Evolutionary conservation across 2,797 vertebrate genomes (phyloP).

Genomic region (Brotula barbata): DNA sequence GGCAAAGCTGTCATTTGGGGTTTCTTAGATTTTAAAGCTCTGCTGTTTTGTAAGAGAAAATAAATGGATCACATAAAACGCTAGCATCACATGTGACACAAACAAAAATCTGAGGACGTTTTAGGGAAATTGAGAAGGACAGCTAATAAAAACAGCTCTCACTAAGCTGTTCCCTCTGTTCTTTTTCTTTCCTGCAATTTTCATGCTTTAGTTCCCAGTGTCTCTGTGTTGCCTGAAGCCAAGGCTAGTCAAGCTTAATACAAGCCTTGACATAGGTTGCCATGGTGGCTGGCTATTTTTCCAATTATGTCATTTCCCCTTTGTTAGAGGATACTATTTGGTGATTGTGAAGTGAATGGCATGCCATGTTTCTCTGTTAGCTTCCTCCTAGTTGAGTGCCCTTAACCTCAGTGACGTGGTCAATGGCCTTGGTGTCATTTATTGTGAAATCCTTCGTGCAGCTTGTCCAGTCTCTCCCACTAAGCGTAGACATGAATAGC

Average conservation of each 20-base stretch:
- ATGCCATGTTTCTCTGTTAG: constrained; percentile 22
- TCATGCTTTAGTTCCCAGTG: constrained; percentile 54
- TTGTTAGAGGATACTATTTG: constrained; percentile 43
- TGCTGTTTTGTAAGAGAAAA: not conserved
- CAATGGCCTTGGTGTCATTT: constrained; percentile 55
- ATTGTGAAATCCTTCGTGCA: constrained; percentile 30
- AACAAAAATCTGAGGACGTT: constrained; percentile 1
- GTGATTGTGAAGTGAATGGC: constrained; percentile 51
- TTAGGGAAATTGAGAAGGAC: constrained; percentile 17
- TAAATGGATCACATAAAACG: not conserved
- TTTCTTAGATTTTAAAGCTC: constrained; percentile 10
- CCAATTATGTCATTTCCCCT: constrained; percentile 54
- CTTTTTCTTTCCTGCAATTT: constrained; percentile 56
- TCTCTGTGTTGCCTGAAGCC: constrained; percentile 51
- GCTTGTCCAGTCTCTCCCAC: constrained; percentile 3
- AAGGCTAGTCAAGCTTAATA: constrained; percentile 47
- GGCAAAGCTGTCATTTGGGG: not conserved
- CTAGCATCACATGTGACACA: not conserved
- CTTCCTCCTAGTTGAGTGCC: constrained; percentile 26
- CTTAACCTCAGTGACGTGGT: constrained; percentile 34
- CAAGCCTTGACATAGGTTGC: constrained; percentile 61
- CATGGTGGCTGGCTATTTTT: constrained; percentile 54
- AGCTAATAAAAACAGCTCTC: constrained; percentile 44
- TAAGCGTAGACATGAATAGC: constrained; percentile 15
- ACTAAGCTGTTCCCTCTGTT: constrained; percentile 32